Evolutionary conservation across 1,140 invertebrate species (phyloP).

Genomic region (Trinorchestia longiramus): DNA sequence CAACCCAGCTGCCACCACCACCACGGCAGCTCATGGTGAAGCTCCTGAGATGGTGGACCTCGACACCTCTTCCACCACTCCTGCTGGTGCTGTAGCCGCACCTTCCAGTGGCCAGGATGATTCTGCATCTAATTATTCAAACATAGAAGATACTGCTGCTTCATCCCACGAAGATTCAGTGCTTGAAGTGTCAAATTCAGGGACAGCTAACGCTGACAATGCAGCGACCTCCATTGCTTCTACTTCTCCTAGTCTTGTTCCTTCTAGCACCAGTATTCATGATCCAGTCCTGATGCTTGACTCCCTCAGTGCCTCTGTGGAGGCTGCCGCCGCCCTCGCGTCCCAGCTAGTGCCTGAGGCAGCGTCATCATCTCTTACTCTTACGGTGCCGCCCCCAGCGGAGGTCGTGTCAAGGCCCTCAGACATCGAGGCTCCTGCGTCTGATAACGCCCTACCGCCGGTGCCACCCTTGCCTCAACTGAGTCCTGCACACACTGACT

Average conservation of each 20-base stretch:
- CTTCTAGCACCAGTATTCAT: background rate
- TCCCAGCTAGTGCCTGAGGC: background rate
- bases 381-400: slow-evolving; percentile 49
- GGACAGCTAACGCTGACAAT: background rate
- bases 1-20: background rate
- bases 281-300: background rate
- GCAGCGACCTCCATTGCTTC: too few species aligned
- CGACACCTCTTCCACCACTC: background rate
- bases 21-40: background rate
- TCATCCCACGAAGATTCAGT: background rate
- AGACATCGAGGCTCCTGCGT: slow-evolving; percentile 58
- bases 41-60: background rate
- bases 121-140: background rate
- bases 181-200: background rate
- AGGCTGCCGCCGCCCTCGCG: background rate
- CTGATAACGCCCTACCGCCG: background rate
- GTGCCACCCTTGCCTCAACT: slow-evolving; percentile 23
- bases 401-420: background rate
- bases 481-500: background rate
- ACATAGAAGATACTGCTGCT: background rate
- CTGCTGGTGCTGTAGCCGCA: background rate
- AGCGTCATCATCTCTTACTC: background rate
- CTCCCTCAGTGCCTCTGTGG: background rate
- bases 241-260: background rate
- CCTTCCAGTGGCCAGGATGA: background rate